phyloP scores from a whole-genome alignment of 2,113 vertebrate genomes.

The Coptodon bakossiorum region DNA sequence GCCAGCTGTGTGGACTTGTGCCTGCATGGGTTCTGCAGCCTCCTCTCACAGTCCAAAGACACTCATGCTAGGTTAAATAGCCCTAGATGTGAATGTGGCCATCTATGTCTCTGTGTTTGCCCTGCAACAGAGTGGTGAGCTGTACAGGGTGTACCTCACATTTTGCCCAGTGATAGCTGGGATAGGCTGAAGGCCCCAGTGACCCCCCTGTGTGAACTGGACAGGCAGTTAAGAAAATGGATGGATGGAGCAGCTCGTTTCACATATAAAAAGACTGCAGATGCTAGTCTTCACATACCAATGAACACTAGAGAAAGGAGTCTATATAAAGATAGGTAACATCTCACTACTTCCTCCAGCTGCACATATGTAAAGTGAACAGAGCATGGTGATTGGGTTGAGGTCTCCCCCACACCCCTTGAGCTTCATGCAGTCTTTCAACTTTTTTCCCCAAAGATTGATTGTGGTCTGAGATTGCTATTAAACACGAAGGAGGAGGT shows the following conservation, averaged over 20 bases:
- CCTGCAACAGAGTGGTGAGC: background rate
- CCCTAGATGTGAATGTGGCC: background rate
- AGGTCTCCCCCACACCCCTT: background rate
- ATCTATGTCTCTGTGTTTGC: background rate
- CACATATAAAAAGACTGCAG: background rate
- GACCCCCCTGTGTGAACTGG: background rate
- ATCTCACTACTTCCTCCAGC: background rate
- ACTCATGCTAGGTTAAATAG: background rate
- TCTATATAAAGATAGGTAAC: background rate
- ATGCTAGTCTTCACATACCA: background rate
- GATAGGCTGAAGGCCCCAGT: background rate
- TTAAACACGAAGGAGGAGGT: background rate
- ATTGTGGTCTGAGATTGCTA: background rate
- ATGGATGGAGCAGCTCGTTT: background rate
- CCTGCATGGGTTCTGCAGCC: background rate
- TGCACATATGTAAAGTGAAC: background rate
- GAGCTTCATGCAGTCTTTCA: background rate
- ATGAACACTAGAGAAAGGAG: background rate
- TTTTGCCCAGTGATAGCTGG: background rate
- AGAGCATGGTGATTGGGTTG: background rate
- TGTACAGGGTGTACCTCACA: background rate
- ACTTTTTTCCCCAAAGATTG: background rate
- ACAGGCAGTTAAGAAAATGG: background rate
- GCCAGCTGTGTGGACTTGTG: background rate
- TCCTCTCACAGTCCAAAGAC: background rate